Evolutionary conservation across 1,140 invertebrate genomes (phyloP).

Genomic region (Cydia fagiglandana): DNA sequence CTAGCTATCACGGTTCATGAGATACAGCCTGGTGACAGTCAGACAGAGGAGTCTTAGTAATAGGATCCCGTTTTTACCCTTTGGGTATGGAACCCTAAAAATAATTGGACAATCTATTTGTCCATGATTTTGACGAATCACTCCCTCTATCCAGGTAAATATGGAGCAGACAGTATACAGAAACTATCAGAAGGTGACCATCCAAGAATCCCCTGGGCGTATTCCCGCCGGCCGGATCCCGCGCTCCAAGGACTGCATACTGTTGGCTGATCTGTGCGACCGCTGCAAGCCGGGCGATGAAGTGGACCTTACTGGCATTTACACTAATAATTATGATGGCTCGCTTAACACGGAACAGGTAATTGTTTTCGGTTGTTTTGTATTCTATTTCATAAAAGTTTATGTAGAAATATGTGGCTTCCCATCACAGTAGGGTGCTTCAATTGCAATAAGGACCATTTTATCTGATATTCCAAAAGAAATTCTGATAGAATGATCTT

Average conservation of each 20-base stretch:
- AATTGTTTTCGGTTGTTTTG: too few species aligned
- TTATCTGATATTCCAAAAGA: too few species aligned
- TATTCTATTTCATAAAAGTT: too few species aligned
- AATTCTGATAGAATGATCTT: too few species aligned
- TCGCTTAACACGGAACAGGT: slow-evolving; percentile 96
- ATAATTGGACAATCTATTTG: not conserved
- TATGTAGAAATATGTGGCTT: too few species aligned
- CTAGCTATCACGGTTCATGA: too few species aligned
- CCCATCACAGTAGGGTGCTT: too few species aligned
- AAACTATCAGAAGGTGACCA: slow-evolving; percentile 98
- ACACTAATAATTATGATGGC: slow-evolving; percentile 98
- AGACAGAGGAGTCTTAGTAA: too few species aligned
- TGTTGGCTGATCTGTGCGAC: slow-evolving; percentile 97
- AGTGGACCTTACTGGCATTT: slow-evolving; percentile 96
- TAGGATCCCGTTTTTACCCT: too few species aligned
- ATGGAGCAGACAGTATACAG: slow-evolving; percentile 98
- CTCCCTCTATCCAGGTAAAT: slow-evolving; percentile 82
- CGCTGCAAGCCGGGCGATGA: slow-evolving; percentile 99
- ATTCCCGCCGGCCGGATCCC: slow-evolving; percentile 98
- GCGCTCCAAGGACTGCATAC: slow-evolving; percentile 98
- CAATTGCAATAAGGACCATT: too few species aligned
- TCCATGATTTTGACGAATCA: not conserved
- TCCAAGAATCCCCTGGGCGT: slow-evolving; percentile 97
- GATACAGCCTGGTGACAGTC: too few species aligned
- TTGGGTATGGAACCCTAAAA: too few species aligned